Conservation (phyloP, 2,113 vertebrate genomes). For the Eleginops maclovinus region DNA sequence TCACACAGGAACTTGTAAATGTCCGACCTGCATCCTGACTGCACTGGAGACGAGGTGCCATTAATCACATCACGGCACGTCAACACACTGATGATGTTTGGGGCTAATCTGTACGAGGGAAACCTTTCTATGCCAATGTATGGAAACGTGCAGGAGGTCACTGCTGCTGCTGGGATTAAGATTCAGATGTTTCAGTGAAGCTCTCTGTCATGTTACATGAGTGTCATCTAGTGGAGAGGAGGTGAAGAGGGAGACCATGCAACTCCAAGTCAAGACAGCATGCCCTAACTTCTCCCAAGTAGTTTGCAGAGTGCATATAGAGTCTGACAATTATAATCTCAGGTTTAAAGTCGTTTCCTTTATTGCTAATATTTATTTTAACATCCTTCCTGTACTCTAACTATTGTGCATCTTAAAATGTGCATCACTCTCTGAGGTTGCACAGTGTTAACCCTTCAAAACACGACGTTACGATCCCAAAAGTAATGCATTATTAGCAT, state of each 20-base stretch:
- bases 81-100: slow-evolving; percentile 22
- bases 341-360: too few relatives aligned
- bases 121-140: neutral
- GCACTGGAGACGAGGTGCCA: slow-evolving; percentile 38
- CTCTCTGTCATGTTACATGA: slow-evolving; percentile 37
- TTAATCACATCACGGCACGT: slow-evolving; percentile 51
- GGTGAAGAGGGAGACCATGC: neutral
- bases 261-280: neutral
- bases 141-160: neutral
- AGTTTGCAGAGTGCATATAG: neutral
- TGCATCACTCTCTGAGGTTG: too few relatives aligned
- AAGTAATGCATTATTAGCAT: too few relatives aligned
- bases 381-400: too few relatives aligned
- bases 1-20: slow-evolving; percentile 46
- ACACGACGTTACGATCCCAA: too few relatives aligned
- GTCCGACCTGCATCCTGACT: slow-evolving; percentile 33
- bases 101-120: too few relatives aligned
- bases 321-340: too few relatives aligned
- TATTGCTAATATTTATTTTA: too few relatives aligned
- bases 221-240: slow-evolving; percentile 72
- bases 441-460: too few relatives aligned
- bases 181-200: neutral
- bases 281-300: too few relatives aligned
- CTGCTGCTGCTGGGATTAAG: too few relatives aligned
- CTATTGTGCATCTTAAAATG: too few relatives aligned